Conservation (phyloP, 2,797 vertebrate genomes). For the Parotocinclus haroldoi region DNA sequence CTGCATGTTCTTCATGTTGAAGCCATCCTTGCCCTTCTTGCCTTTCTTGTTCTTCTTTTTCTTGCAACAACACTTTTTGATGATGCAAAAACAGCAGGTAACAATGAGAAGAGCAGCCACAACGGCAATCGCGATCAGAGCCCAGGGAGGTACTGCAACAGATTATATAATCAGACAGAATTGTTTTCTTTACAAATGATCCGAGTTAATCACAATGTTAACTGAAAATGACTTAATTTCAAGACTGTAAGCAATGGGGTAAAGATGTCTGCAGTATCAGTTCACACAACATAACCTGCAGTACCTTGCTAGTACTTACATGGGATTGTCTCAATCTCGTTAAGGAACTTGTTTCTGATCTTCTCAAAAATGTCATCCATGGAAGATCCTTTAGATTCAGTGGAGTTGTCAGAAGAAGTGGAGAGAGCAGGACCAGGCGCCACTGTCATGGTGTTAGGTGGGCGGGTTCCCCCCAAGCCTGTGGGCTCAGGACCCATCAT, state of each 20-base stretch:
- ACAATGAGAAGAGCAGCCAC: conserved; percentile 88
- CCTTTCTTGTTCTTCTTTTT: conserved; percentile 98
- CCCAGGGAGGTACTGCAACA: conserved; percentile 88
- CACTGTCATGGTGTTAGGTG: conserved; percentile 55
- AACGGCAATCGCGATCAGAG: conserved; percentile 90
- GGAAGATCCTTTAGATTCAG: conserved; percentile 66
- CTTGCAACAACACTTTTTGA: conserved; percentile 98
- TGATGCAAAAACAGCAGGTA: conserved; percentile 98
- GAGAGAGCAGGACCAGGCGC: conserved; percentile 61
- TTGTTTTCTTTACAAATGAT: no score
- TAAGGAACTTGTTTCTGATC: conserved; percentile 90
- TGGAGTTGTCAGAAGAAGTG: conserved; percentile 72
- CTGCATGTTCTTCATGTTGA: conserved; percentile 84
- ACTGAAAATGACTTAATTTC: no score
- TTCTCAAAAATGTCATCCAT: conserved; percentile 86
- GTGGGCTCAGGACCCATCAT: conserved; percentile 66
- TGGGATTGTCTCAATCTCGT: conserved; percentile 92
- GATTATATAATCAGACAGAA: background rate
- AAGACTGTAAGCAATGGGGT: no score
- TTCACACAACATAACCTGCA: no score
- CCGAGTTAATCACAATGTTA: no score
- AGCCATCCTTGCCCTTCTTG: conserved; percentile 92
- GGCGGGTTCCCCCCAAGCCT: conserved; percentile 39
- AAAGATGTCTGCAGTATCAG: no score
- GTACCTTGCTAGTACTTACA: conserved; percentile 69